A percentile compares a stretch with the other conserved stretches of the same genome.
Conservation (phyloP, 2,113 vertebrate genomes). For the Pagrus major region DNA sequence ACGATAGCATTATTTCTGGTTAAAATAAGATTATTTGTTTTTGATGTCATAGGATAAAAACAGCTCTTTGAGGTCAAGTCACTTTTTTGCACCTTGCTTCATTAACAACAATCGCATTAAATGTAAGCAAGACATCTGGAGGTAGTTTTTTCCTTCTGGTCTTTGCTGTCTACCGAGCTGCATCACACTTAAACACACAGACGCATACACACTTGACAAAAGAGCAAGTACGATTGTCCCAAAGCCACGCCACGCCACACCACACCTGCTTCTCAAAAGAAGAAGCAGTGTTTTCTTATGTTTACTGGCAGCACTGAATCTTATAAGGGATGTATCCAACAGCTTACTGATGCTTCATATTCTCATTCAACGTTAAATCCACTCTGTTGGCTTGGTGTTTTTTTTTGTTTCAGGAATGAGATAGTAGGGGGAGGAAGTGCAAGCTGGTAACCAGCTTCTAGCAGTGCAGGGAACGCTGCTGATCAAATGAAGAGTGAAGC, state of each 20-base stretch:
- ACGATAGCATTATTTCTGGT: no score
- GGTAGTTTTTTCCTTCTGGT: neutral
- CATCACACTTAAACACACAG: neutral
- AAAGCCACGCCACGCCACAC: neutral
- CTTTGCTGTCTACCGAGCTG: neutral
- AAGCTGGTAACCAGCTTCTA: no score
- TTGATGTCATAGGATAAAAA: neutral
- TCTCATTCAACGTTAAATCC: slow-evolving; percentile 16
- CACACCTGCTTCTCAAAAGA: neutral
- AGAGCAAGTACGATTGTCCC: neutral
- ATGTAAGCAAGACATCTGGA: neutral
- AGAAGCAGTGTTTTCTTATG: neutral
- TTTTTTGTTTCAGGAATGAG: neutral
- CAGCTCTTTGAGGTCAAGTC: neutral
- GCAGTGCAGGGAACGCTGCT: no score
- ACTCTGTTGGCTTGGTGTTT: neutral
- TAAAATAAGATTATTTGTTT: neutral
- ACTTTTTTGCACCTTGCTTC: no score
- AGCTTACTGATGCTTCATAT: neutral
- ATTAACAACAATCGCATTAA: no score
- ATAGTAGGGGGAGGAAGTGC: neutral
- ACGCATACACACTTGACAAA: neutral
- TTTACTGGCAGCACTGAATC: neutral
- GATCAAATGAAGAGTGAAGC: no score
- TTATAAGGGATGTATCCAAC: neutral